Evolutionary conservation across 2,888 invertebrate genomes (phyloP).

Genomic region (Hirtodrosophila confusa): DNA sequence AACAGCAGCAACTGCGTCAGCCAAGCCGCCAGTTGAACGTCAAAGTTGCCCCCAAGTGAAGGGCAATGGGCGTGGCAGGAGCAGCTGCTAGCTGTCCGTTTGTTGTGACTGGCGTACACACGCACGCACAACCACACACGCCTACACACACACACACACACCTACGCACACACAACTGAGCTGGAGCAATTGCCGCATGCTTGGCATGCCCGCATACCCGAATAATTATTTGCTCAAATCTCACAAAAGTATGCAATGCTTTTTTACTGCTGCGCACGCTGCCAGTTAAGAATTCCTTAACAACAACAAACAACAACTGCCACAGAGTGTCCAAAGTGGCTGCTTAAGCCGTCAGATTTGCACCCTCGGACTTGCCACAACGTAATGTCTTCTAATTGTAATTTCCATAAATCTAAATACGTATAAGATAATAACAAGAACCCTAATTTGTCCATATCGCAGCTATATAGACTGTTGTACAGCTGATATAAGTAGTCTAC

Average conservation of each 20-base stretch:
- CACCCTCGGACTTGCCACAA: too few relatives aligned
- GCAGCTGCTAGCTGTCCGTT: conserved; percentile 20
- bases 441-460: too few relatives aligned
- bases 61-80: conserved; percentile 44
- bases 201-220: conserved; percentile 49
- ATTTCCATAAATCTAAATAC: too few relatives aligned
- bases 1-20: conserved; percentile 12
- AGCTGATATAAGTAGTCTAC: too few relatives aligned
- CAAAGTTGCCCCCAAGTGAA: conserved; percentile 37
- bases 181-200: conserved; percentile 6
- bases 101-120: conserved; percentile 29
- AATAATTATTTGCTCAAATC: conserved; percentile 71
- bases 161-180: not conserved
- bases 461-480: too few relatives aligned
- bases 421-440: too few relatives aligned
- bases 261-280: conserved; percentile 28
- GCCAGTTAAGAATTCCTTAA: conserved; percentile 24
- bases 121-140: conserved; percentile 1
- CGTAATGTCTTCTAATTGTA: too few relatives aligned
- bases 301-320: conserved; percentile 6
- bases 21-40: conserved; percentile 37
- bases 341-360: not conserved
- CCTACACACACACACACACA: conserved; percentile 7
- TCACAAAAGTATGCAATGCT: conserved; percentile 61
- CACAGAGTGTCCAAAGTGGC: conserved; percentile 2